Base-by-base conservation (phyloP, 2,888 invertebrate genomes). In the Phengaris alcon region DNA sequence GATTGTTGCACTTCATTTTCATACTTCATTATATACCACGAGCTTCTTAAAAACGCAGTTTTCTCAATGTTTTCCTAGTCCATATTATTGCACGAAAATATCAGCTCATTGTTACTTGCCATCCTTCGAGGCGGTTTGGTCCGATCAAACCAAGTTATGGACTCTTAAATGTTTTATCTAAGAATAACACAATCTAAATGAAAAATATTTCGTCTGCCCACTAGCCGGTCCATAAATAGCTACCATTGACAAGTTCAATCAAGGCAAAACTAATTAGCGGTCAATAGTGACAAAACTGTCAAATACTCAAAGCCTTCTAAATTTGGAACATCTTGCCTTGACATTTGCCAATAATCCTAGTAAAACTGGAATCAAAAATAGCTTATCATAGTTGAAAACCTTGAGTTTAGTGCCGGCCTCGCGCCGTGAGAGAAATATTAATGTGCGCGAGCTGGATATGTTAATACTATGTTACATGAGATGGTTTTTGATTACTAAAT, bases 351-450 rank as follows among this genome's bases (percentile, higher is more conserved):
- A 72, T 72, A 72, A 70, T 72, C 54, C 35, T 72, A 22, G 52
- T 72, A 52, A 72, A 72, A 72, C 52, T 72, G 22, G 72, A 72
- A 72, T 72, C 64, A 72, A 72, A 72, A 72, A 72, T 54, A 35
- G 72, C 52, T 72, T 72, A 52, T 72, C 35, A 54, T 54, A 54
- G 72, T 72, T 52, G 72, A 72, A 72, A 72, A 72, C 72, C 72
- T 72, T 72, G 72, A 54, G 35, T 35, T 70, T 15, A 51, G 70
- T 59, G 15, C 54, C 54, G 72, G 72, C 72, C 52, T 72, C 72
- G 54, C 72, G 72, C 54, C 72, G 72, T 72, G 72, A 72, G 72
- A 72, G 52, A 72, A 52, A 72, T 72, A 72, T 72, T 54, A 52
- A 72, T 52, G 48, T 8, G 13, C 13, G 12, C 22, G 44, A 44